Conservation (phyloP, 2,797 vertebrate species). For the Enteromius radiatus region DNA sequence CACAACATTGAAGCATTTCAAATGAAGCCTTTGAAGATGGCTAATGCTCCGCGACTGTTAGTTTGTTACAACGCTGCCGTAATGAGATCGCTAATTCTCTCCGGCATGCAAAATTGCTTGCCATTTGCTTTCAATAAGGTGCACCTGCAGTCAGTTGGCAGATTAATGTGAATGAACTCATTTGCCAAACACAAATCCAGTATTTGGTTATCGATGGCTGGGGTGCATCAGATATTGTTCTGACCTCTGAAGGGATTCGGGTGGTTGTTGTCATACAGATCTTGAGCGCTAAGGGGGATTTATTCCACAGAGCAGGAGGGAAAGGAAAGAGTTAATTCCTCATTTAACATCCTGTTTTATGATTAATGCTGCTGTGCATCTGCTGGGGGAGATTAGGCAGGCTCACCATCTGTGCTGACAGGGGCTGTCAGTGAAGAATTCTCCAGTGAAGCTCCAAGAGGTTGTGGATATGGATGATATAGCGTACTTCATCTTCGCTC, state of each 20-base stretch:
- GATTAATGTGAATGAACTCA: conserved; percentile 23
- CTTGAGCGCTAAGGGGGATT: conserved; percentile 12
- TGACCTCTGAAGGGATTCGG: conserved; percentile 3
- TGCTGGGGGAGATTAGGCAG: conserved; percentile 70
- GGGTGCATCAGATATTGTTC: background rate
- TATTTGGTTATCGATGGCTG: background rate
- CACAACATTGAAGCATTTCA: conserved; percentile 22
- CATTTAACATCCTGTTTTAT: conserved; percentile 67
- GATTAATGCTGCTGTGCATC: conserved; percentile 77
- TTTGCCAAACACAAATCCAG: conserved; percentile 19
- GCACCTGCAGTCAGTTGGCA: conserved; percentile 29
- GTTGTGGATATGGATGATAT: conserved; percentile 28
- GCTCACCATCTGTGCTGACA: conserved; percentile 72
- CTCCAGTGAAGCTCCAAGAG: conserved; percentile 29
- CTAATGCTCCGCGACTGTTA: conserved; percentile 33
- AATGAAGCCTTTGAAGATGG: conserved; percentile 38
- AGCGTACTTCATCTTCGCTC: conserved; percentile 20
- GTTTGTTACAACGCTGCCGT: conserved; percentile 24
- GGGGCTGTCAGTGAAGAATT: conserved; percentile 44
- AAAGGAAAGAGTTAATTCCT: conserved; percentile 68
- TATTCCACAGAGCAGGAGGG: conserved; percentile 48
- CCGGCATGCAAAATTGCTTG: conserved; percentile 4
- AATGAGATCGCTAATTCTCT: conserved; percentile 47
- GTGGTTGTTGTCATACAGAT: background rate
- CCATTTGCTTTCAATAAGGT: conserved; percentile 5